These are phyloP conservation scores for Sula dactylatra DNA, from an alignment of 2,113 vertebrate species.

Conservation along the genomic window DNA sequence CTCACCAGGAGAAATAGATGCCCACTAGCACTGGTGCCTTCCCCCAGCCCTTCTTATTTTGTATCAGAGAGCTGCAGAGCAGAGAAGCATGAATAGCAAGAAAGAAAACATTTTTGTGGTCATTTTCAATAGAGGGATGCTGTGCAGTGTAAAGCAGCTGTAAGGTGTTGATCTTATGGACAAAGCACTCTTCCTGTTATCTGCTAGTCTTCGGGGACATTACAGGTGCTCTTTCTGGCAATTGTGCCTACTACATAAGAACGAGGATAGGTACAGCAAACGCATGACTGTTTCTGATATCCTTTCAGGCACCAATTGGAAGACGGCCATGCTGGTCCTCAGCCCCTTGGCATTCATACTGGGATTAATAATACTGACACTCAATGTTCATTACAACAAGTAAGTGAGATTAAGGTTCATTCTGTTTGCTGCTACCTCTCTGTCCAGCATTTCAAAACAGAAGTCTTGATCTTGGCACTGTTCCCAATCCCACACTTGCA, in stretches of 20 bases:
- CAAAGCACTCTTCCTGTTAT: neutral
- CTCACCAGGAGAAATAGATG: neutral
- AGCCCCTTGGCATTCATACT: slow-evolving; percentile 84
- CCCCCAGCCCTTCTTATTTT: neutral
- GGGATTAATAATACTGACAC: slow-evolving; percentile 80
- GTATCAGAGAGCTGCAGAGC: neutral
- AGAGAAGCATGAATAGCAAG: neutral
- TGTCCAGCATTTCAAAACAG: neutral
- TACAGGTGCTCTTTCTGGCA: neutral
- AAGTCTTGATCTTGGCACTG: neutral
- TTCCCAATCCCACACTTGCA: neutral
- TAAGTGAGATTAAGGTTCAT: slow-evolving; percentile 41
- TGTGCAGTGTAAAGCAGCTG: neutral
- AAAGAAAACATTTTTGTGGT: neutral
- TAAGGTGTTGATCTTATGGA: neutral
- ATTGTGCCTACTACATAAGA: fast-evolving
- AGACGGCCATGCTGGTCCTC: slow-evolving; percentile 83
- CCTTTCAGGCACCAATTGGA: slow-evolving; percentile 82
- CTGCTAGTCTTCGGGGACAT: neutral
- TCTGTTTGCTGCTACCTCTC: neutral
- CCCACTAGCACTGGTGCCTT: neutral
- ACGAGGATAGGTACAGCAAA: neutral
- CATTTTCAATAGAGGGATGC: neutral
- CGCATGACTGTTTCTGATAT: neutral
- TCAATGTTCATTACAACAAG: slow-evolving; percentile 84